Conservation (phyloP, 2,888 invertebrate genomes). For the Archips xylosteana region DNA sequence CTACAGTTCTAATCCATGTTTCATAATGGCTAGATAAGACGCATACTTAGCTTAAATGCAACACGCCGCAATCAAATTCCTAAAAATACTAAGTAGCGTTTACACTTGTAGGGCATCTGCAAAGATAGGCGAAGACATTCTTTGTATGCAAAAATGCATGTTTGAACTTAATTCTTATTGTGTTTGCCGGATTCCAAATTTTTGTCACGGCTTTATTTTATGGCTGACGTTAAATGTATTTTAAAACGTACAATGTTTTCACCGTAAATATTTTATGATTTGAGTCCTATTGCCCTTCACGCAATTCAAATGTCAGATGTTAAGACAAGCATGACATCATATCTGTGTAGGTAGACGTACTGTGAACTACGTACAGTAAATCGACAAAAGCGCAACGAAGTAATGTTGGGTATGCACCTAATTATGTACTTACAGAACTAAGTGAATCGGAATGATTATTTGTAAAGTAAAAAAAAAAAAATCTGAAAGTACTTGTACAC, state of each 20-base stretch:
- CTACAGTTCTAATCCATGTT: neutral
- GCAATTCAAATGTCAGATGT: constrained; percentile 1
- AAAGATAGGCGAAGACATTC: neutral
- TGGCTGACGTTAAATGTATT: constrained; percentile 4
- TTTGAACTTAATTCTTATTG: neutral
- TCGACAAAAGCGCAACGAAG: no score
- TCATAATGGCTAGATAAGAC: neutral
- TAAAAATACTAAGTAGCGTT: neutral
- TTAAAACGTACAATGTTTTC: constrained; percentile 7
- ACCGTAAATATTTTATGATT: constrained; percentile 3
- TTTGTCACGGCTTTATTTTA: neutral
- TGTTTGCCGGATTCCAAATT: neutral
- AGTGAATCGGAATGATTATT: no score
- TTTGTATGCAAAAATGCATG: constrained; percentile 2
- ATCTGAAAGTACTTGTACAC: no score
- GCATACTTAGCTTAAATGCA: neutral
- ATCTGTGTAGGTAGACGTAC: no score
- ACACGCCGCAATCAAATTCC: neutral
- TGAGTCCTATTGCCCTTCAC: neutral
- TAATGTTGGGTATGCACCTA: no score
- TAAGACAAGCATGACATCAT: neutral
- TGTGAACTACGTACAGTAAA: no score
- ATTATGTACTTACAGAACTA: no score
- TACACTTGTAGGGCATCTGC: no score
- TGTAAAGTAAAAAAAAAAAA: no score